These are phyloP conservation scores for Pipistrellus pygmaeus DNA, from an alignment of 2,797 vertebrate species.

Conservation along the genomic window DNA sequence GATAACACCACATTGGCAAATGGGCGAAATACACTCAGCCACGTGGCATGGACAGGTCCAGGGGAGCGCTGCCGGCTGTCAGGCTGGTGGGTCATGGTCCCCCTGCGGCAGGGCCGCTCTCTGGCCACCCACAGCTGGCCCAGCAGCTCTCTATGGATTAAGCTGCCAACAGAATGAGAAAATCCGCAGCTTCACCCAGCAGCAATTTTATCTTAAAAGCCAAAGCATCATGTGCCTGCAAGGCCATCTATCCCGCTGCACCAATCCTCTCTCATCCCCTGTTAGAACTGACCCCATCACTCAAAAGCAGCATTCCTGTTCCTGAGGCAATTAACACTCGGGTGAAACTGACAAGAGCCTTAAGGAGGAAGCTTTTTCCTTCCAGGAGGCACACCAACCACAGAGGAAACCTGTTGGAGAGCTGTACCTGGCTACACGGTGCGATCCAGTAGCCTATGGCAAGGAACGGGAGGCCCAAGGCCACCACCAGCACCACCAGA, in stretches of 20 bases:
- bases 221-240: not conserved
- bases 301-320: not conserved
- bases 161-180: not conserved
- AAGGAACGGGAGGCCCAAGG: constrained; percentile 92
- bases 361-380: not conserved
- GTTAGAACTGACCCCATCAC: not conserved
- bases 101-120: not conserved
- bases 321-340: not conserved
- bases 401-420: constrained; percentile 44
- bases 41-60: not conserved
- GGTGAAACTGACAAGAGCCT: not conserved
- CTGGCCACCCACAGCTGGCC: not conserved
- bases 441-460: constrained; percentile 94
- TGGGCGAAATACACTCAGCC: no score
- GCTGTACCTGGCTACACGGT: constrained; percentile 93
- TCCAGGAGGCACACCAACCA: not conserved
- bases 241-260: not conserved
- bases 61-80: not conserved
- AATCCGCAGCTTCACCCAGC: not conserved
- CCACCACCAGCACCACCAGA: constrained; percentile 93
- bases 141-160: not conserved
- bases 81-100: not conserved
- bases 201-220: not conserved
- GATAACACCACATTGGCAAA: not conserved
- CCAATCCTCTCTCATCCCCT: not conserved